A percentile compares a stretch with the other conserved stretches of the same genome.
Conservation (phyloP, 2,113 vertebrate genomes). For the Silurus glanis region DNA sequence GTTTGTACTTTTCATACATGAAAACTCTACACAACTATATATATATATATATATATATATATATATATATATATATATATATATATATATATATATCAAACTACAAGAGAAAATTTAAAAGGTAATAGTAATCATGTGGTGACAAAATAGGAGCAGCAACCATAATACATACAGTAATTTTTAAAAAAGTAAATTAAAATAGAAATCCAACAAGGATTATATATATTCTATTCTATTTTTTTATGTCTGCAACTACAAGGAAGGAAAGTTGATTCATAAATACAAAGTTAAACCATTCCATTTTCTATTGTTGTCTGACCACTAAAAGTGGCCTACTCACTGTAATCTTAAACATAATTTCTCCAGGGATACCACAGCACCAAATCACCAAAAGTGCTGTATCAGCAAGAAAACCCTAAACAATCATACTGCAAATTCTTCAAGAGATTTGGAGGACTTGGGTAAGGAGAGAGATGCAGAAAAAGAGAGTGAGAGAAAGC, state of each 20-base stretch:
- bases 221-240: background rate
- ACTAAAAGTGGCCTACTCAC: background rate
- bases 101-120: background rate
- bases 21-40: too few relatives aligned
- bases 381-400: constrained; percentile 21
- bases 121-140: background rate
- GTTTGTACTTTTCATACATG: background rate
- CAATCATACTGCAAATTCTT: constrained; percentile 14
- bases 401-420: constrained; percentile 37
- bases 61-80: too few relatives aligned
- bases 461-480: background rate
- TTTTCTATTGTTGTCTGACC: constrained; percentile 1
- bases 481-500: background rate
- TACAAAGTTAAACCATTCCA: background rate
- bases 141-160: background rate
- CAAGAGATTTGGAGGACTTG: background rate
- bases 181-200: background rate
- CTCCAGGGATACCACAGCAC: constrained; percentile 24
- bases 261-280: background rate
- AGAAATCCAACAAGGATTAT: background rate
- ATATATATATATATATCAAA: too few relatives aligned
- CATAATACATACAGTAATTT: background rate
- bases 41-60: too few relatives aligned
- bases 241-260: background rate
- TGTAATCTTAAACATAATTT: constrained; percentile 1